Evolutionary conservation across 2,888 invertebrate species (phyloP), one percentile per base, ranked within the genome.

Genomic region (Ditylenchus weischeri): DNA sequence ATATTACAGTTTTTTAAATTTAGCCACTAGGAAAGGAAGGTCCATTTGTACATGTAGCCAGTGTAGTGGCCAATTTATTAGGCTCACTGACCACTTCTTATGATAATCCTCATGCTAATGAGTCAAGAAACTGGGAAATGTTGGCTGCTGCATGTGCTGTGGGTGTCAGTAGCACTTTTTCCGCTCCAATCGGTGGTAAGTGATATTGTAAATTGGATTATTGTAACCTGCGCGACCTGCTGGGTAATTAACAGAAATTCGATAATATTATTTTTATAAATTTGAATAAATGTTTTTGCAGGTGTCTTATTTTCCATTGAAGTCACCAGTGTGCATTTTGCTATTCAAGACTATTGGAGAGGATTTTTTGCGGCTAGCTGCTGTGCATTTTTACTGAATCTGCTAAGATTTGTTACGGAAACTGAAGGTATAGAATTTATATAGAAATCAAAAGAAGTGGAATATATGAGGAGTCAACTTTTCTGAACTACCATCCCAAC

Each of bases 231-330:
- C 29, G 29, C 5, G 5, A 29, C 5, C 29, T 29, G 29, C 29
- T 29, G 29, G 29, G 29, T 5, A 29, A 29, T 29, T 29, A 29
- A 29, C 29, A 29, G 29, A 29, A 29, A 29, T 29, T 29, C 29
- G 5, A 29, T 29, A 29, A 29, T 29, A 5, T 29, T 29, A 29
- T 29, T 29, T 29, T 5, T 29, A 29, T 29, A 5, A 29, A 29
- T 29, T 43, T 6, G 8, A 43, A 10, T 43, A 15, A 38, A n/a
- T n/a, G n/a, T 38, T 8, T 11, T 38, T 38, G 35, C 50, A 69
- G 93, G 96, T 76, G 96, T 98, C 0, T 86, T 98, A 65, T 98
- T 98, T 86, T 95, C 95, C 78, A 96, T 98, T 78, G 96, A 98
- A 88, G 96, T 96, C 86, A 98, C 98, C 19, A 93, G 95, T 0